Percentiles rank a stretch among this genome's conserved stretches.
Conservation (phyloP, 2,797 vertebrate species). For the Holocentrus rufus region DNA sequence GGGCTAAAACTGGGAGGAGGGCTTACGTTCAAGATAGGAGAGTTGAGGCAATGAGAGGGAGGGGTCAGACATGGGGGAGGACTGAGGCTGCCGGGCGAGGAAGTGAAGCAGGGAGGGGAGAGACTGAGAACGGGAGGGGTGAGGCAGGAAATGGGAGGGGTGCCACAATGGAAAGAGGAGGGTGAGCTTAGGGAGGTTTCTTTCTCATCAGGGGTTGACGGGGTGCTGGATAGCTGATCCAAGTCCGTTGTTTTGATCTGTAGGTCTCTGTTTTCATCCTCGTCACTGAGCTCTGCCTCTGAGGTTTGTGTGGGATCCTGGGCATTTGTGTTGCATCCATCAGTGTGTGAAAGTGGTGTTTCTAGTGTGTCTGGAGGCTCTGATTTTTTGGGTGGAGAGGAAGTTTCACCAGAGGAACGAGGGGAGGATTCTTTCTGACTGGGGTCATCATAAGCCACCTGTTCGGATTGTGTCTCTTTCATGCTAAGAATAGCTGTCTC, state of each 20-base stretch:
- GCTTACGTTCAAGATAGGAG: conserved; percentile 53
- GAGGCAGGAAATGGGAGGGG: conserved; percentile 56
- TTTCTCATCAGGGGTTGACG: conserved; percentile 32
- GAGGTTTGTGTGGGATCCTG: conserved; percentile 51
- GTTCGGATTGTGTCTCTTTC: conserved; percentile 31
- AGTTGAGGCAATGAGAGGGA: conserved; percentile 62
- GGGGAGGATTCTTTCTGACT: conserved; percentile 29
- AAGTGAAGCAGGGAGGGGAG: conserved; percentile 66
- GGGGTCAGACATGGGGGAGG: conserved; percentile 70
- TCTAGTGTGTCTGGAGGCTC: conserved; percentile 45
- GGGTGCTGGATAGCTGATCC: conserved; percentile 33
- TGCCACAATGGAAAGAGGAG: conserved; percentile 38
- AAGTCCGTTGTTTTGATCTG: conserved; percentile 29
- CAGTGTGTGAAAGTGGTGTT: conserved; percentile 9
- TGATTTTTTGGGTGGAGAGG: conserved; percentile 38
- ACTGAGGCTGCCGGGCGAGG: conserved; percentile 64
- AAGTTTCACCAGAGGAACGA: conserved; percentile 14
- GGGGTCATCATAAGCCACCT: conserved; percentile 26
- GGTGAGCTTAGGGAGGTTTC: conserved; percentile 42
- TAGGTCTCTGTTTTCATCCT: conserved; percentile 38
- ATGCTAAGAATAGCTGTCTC: conserved; percentile 33
- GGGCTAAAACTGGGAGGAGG: conserved; percentile 66
- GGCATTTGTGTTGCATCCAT: conserved; percentile 21
- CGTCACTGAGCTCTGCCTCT: conserved; percentile 55
- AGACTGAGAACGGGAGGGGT: conserved; percentile 67